Conservation (phyloP, 2,888 invertebrate genomes). For the Thereva nobilitata region DNA sequence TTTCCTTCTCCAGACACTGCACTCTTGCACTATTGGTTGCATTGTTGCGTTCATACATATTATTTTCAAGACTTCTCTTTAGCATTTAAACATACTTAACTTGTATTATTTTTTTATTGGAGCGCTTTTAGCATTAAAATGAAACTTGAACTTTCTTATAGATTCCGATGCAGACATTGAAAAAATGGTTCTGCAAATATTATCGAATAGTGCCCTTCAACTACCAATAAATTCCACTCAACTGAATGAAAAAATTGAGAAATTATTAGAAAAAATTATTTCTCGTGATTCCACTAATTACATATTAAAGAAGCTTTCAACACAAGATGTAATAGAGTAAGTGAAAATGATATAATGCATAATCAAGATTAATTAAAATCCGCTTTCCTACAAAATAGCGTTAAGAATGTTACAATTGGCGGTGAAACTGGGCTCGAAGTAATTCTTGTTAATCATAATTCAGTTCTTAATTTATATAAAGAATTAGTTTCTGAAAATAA, state of each 20-base stretch:
- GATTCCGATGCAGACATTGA: conserved; percentile 66
- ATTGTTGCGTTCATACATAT: no score
- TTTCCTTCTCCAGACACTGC: no score
- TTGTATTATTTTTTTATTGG: no score
- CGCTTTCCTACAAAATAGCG: conserved; percentile 44
- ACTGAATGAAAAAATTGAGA: conserved; percentile 63
- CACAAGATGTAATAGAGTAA: conserved; percentile 59
- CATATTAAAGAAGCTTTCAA: conserved; percentile 75
- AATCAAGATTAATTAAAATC: not conserved
- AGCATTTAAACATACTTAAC: no score
- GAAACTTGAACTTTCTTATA: conserved; percentile 37
- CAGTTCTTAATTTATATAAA: conserved; percentile 52
- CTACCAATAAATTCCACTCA: conserved; percentile 73
- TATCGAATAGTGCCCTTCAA: conserved; percentile 71
- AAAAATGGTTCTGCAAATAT: conserved; percentile 65
- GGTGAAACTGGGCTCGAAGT: conserved; percentile 56
- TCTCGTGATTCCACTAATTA: conserved; percentile 69
- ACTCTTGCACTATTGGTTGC: no score
- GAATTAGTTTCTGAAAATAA: conserved; percentile 55
- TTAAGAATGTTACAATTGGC: conserved; percentile 56
- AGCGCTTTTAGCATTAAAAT: not conserved
- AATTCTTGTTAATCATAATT: conserved; percentile 53
- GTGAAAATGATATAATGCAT: not conserved
- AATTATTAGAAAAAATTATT: conserved; percentile 61
- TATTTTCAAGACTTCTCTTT: no score